phyloP scores from a whole-genome alignment of 1,140 invertebrate species.

The Limonius californicus region DNA sequence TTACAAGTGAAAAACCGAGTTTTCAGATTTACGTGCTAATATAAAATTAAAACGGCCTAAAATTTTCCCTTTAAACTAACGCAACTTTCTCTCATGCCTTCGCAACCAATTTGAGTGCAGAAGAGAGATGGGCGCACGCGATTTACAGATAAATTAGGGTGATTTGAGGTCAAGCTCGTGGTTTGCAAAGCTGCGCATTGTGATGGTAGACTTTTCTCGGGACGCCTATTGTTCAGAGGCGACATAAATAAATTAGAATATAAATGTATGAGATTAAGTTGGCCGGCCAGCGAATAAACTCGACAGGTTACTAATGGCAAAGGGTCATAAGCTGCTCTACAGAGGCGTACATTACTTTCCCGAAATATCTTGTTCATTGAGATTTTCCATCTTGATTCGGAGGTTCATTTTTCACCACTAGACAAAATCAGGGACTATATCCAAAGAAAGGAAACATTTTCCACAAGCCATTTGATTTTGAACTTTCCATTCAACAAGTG shows the following conservation, averaged over 20 bases:
- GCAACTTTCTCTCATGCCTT: background rate
- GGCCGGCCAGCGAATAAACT: background rate
- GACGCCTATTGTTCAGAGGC: background rate
- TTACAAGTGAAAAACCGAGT: background rate
- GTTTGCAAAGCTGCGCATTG: slow-evolving; percentile 13
- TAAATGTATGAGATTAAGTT: slow-evolving; percentile 7
- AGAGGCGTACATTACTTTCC: no score
- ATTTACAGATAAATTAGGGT: slow-evolving; percentile 1
- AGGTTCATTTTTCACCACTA: no score
- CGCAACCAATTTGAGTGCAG: background rate
- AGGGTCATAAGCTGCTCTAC: background rate
- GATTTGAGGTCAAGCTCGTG: slow-evolving; percentile 5
- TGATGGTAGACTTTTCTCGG: slow-evolving; percentile 14
- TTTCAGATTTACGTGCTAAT: background rate
- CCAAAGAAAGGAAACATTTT: no score
- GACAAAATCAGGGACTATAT: no score
- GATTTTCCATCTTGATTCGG: no score
- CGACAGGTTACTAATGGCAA: slow-evolving; percentile 9
- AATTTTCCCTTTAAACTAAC: background rate
- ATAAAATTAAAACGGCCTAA: background rate
- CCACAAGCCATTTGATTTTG: no score
- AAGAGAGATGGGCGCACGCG: background rate
- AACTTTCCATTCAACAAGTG: no score
- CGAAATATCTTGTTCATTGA: no score
- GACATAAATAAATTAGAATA: slow-evolving; percentile 16